Evolutionary conservation across 2,888 invertebrate species (phyloP), one percentile per base, ranked within the genome.

Genomic region (Eurytoma adleriae): DNA sequence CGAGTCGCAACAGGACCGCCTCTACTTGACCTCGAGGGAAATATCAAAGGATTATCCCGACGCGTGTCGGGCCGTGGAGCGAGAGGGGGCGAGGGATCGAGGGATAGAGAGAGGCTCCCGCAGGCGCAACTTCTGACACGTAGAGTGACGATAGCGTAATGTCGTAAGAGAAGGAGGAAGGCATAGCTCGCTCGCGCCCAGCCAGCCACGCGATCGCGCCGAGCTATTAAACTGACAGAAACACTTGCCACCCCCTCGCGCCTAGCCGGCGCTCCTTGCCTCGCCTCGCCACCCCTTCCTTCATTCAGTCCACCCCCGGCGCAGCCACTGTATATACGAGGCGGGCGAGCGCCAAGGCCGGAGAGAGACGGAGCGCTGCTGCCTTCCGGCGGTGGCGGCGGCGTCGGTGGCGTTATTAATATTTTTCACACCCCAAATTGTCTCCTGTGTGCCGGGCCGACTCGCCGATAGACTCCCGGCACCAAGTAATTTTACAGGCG

Each of bases 141-240:
- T 87, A 86, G 87, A 89, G 89, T 87, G 90, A 89, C 90, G 89
- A 89, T 86, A 89, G 87, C 86, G 89, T 89, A 87, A 88, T 85
- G 88, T 86, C 87, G 87, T 84, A 73, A 72, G 78, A 78, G 78
- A 85, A 64, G 56, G 68, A 66, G 70, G 59, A 57, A 24, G 61
- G 54, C 87, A 86, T 86, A 85, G 83, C 73, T 72, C 81, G 80
- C 57, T 61, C 27, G 57, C 75, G 68, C 40, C 40, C 40, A 40
- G 40, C 40, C 67, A 74, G 77, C 82, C 81, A 81, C 80, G 81
- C 77, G 87, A 80, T 83, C 86, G 88, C 87, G 88, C 88, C 89
- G 90, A 90, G 90, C 90, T 90, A 91, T 91, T 91, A 91, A 91
- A 91, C 90, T 91, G 90, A 91, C 90, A 91, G 90, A 90, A 90